Conservation (phyloP, 2,888 invertebrate species). For the Hydroisotoma schaefferi region DNA sequence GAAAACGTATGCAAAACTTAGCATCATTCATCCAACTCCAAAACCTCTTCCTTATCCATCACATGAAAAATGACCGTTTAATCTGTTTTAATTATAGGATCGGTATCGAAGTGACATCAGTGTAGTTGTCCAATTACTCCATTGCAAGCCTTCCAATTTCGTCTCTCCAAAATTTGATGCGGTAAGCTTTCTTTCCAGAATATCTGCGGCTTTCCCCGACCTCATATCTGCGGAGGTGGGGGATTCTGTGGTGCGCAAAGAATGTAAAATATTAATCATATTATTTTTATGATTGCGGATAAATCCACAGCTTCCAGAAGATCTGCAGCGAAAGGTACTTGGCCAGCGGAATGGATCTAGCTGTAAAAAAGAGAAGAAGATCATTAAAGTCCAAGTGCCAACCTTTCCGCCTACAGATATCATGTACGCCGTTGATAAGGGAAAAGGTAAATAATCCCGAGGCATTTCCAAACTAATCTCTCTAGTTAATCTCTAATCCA, state of each 20-base stretch:
- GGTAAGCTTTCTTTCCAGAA: constrained; percentile 63
- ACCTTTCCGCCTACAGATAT: constrained; percentile 82
- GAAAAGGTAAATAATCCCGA: constrained; percentile 29
- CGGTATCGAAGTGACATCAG: constrained; percentile 90
- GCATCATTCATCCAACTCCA: neutral
- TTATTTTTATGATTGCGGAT: neutral
- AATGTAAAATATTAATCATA: too few species aligned
- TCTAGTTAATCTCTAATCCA: neutral
- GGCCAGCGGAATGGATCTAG: constrained; percentile 49
- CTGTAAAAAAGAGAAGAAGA: constrained; percentile 52
- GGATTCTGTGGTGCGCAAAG: too few species aligned
- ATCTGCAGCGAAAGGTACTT: constrained; percentile 81
- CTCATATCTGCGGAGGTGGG: neutral
- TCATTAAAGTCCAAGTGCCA: constrained; percentile 70
- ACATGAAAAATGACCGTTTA: neutral
- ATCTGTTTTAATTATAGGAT: constrained; percentile 64
- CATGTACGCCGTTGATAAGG: constrained; percentile 58
- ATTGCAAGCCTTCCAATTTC: constrained; percentile 92
- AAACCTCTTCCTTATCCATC: neutral
- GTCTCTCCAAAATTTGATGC: constrained; percentile 85
- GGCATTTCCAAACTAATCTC: neutral
- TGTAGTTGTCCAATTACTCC: constrained; percentile 85
- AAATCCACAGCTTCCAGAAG: constrained; percentile 73
- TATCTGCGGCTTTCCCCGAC: neutral
- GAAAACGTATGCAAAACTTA: constrained; percentile 66